Percentiles rank a stretch among this genome's conserved stretches.
Conservation (phyloP, 1,140 invertebrate species). For the Aphis gossypii region DNA sequence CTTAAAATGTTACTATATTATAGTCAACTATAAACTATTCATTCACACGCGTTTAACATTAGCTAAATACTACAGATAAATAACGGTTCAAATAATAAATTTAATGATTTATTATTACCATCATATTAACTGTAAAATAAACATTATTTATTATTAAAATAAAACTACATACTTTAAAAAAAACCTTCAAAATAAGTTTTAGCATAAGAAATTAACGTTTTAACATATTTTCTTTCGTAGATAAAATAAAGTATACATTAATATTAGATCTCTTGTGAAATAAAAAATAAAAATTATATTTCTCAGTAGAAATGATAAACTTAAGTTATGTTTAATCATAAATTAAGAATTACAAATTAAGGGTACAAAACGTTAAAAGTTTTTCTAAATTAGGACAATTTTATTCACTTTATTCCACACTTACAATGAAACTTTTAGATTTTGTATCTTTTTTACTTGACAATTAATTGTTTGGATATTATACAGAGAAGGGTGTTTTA, state of each 20-base stretch:
- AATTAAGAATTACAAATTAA: not conserved
- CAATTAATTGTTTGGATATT: constrained; percentile 25
- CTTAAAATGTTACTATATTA: not conserved
- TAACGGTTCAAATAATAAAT: not conserved
- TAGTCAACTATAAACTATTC: not conserved
- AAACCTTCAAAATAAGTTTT: not conserved
- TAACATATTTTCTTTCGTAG: not conserved
- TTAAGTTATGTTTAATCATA: not conserved
- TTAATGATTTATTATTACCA: not conserved
- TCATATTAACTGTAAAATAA: not conserved
- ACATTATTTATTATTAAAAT: not conserved
- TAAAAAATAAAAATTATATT: not conserved
- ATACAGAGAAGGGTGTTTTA: constrained; percentile 38
- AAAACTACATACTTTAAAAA: not conserved
- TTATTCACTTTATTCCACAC: not conserved
- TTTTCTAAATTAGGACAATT: constrained; percentile 20
- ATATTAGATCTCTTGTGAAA: not conserved
- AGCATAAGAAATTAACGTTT: not conserved
- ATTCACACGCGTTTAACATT: not conserved
- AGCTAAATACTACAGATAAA: not conserved
- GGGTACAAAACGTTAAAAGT: not conserved
- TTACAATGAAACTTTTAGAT: constrained; percentile 29
- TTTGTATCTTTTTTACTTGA: not conserved
- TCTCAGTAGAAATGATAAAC: not conserved
- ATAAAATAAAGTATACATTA: not conserved